Conservation (phyloP, 2,797 vertebrate species). For the Schizothorax lantsangensis region DNA sequence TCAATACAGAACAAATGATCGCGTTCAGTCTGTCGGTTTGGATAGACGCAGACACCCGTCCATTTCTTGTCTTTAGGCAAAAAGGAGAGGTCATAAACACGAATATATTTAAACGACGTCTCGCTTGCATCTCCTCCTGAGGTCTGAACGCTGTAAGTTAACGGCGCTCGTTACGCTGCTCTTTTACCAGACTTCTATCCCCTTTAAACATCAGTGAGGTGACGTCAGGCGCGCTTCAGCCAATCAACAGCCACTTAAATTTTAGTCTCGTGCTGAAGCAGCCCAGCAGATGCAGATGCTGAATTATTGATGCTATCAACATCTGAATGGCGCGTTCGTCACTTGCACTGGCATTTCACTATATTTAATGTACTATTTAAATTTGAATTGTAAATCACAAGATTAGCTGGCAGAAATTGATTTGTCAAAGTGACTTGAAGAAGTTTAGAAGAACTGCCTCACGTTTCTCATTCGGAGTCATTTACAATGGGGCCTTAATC, state of each 20-base stretch:
- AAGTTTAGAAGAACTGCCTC: slow-evolving; percentile 2
- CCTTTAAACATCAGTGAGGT: slow-evolving; percentile 25
- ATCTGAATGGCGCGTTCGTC: neutral
- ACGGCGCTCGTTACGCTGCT: neutral
- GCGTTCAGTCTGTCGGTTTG: neutral
- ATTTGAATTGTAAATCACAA: slow-evolving; percentile 4
- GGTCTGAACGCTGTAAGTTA: neutral
- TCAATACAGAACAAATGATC: neutral
- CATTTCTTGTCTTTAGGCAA: slow-evolving; percentile 3
- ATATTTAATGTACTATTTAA: neutral
- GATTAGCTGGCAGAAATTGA: neutral
- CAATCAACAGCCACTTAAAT: slow-evolving; percentile 23
- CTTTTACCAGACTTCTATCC: neutral
- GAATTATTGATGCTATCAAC: neutral
- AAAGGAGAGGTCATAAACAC: neutral
- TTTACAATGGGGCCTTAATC: slow-evolving; percentile 25
- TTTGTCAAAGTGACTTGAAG: neutral
- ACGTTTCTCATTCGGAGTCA: slow-evolving; percentile 2
- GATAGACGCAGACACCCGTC: neutral
- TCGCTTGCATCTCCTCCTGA: neutral
- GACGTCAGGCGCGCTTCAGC: slow-evolving; percentile 24
- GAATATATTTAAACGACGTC: neutral
- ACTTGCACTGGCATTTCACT: neutral
- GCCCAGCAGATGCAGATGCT: neutral
- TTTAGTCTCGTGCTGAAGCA: neutral